Base-by-base conservation (phyloP, 2,888 invertebrate species). In the Boloria euphrosyne region DNA sequence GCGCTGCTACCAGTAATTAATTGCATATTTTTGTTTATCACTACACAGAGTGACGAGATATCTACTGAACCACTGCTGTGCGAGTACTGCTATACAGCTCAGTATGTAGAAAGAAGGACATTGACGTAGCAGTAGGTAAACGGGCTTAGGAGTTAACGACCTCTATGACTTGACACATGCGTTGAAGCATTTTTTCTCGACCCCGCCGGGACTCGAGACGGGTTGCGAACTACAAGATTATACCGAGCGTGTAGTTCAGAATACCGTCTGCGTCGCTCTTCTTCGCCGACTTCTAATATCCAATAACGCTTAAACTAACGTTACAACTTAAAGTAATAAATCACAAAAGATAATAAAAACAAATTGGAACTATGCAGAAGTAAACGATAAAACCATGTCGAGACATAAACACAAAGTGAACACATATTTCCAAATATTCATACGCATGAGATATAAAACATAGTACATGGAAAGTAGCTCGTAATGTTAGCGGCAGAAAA, bases 61-160 rank as follows among this genome's bases (percentile, higher is more conserved):
- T 38, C 31, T 38, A 38, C 31, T 38, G 31, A 38, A 10, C 31
- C 31, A 38, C 31, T 38, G 10, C 31, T 31, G 7, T 31, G 10
- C 31, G 10, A 1, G n/a, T n/a, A n/a, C n/a, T n/a, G n/a, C n/a
- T n/a, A 2, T 31, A 38, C 31, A 10, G 10, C 10, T 38, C 10
- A 38, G 31, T 10, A 38, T 38, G 2, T 38, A 38, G 31, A 38
- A 10, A 38, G 31, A 38, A 38, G 10, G 1, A 38, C 31, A 38
- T 38, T 10, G 31, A 38, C 31, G 10, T 38, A 38, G 31, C 31
- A 38, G 31, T 10, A 38, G 31, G 31, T 38, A 10, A 38, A 38
- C 31, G 31, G 31, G 31, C 31, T 46, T 16, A 50, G 59, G 63
- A 66, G 68, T 66, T 62, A 69, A 66, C 55, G 68, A 66, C 68